phyloP scores from a whole-genome alignment of 2,113 vertebrate genomes.

The Corythaeola cristata region DNA sequence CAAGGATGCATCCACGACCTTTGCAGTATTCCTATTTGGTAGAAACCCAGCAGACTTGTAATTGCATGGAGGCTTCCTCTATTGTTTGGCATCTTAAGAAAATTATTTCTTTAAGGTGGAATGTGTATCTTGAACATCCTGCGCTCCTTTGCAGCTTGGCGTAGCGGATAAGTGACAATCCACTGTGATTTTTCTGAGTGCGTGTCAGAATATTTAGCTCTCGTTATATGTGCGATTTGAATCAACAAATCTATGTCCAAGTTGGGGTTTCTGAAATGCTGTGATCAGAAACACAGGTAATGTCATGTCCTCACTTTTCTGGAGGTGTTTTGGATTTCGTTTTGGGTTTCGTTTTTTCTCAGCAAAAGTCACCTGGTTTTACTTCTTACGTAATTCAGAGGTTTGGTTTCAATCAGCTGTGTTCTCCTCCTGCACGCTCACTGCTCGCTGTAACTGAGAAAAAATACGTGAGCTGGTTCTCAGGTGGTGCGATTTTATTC shows the following conservation, averaged over 20 bases:
- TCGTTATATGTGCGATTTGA: neutral
- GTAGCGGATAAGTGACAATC: neutral
- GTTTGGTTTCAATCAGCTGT: neutral
- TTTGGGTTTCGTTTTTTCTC: neutral
- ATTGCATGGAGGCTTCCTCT: neutral
- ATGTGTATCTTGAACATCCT: neutral
- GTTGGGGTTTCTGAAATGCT: neutral
- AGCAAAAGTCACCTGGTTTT: neutral
- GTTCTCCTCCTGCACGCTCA: neutral
- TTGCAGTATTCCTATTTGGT: neutral
- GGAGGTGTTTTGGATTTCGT: neutral
- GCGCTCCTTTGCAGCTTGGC: neutral
- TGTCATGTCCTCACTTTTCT: neutral
- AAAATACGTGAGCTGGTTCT: neutral
- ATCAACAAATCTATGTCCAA: neutral
- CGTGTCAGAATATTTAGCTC: neutral
- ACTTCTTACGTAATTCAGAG: rapidly evolving
- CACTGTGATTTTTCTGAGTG: neutral
- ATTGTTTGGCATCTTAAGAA: neutral
- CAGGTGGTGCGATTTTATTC: neutral
- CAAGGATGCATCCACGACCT: neutral
- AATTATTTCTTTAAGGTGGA: neutral
- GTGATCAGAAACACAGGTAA: neutral
- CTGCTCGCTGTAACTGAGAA: neutral
- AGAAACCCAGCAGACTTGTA: neutral